A percentile compares a stretch with the other conserved stretches of the same genome.
Evolutionary conservation across 2,888 invertebrate species (phyloP).

Genomic region (Buathra laborator): DNA sequence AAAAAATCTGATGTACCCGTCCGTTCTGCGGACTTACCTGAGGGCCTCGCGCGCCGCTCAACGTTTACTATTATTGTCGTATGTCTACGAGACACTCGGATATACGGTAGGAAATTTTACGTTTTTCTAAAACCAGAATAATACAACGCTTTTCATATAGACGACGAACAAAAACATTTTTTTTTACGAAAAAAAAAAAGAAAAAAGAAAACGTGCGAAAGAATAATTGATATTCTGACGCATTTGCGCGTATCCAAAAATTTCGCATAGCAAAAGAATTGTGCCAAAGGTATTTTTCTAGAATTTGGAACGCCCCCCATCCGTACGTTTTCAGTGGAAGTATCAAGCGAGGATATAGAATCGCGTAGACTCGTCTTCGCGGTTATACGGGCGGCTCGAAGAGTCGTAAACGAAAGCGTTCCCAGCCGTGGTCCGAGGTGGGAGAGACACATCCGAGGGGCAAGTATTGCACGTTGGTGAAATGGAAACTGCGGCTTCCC

Average conservation of each 20-base stretch:
- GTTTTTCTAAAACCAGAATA: neutral
- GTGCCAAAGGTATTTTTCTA: neutral
- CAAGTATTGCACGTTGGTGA: constrained; percentile 72
- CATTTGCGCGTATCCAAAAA: neutral
- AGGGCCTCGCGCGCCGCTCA: neutral
- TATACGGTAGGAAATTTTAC: neutral
- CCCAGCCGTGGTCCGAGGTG: constrained; percentile 61
- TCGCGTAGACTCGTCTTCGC: constrained; percentile 53
- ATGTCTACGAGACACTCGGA: neutral
- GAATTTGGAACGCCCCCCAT: neutral
- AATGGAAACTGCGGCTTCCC: constrained; percentile 76
- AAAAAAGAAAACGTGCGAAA: too few species aligned
- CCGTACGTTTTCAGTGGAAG: neutral
- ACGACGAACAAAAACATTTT: too few species aligned
- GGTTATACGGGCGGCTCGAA: constrained; percentile 71
- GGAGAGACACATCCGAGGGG: constrained; percentile 66
- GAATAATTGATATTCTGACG: too few species aligned
- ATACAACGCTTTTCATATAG: neutral
- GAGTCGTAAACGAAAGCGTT: constrained; percentile 77
- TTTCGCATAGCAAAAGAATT: neutral
- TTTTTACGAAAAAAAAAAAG: too few species aligned
- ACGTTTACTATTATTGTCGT: constrained; percentile 1
- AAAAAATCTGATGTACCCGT: constrained; percentile 32
- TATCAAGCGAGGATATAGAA: constrained; percentile 22
- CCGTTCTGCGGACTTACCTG: neutral